These are phyloP conservation scores for Xenopus tropicalis DNA, from an alignment of 2,113 vertebrate genomes.

Conservation along the genomic window DNA sequence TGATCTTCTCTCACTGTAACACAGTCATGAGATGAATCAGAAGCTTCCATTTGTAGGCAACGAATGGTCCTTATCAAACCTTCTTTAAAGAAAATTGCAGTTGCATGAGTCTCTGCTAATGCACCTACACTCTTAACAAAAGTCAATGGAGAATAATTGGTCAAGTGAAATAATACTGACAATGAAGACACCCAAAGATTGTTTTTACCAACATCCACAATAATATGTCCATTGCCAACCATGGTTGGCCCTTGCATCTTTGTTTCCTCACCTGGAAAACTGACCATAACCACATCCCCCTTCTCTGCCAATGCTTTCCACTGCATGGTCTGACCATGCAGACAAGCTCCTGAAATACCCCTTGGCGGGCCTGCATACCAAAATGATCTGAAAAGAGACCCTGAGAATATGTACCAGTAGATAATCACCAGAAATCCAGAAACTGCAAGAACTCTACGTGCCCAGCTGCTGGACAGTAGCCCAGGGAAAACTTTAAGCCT, in stretches of 20 bases:
- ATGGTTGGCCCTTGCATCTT: slow-evolving; percentile 69
- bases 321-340: slow-evolving; percentile 71
- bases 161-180: slow-evolving; percentile 65
- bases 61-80: slow-evolving; percentile 76
- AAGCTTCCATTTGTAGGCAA: slow-evolving; percentile 63
- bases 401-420: slow-evolving; percentile 80
- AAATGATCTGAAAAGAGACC: slow-evolving; percentile 62
- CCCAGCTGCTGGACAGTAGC: slow-evolving; percentile 92
- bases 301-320: slow-evolving; percentile 68
- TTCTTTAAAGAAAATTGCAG: slow-evolving; percentile 73
- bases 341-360: slow-evolving; percentile 70
- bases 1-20: slow-evolving; percentile 84
- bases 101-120: slow-evolving; percentile 64
- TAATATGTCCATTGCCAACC: slow-evolving; percentile 81
- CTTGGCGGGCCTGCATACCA: slow-evolving; percentile 59
- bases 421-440: slow-evolving; percentile 73
- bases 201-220: slow-evolving; percentile 75
- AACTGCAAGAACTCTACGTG: slow-evolving; percentile 75
- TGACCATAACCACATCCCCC: slow-evolving; percentile 59
- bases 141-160: slow-evolving; percentile 71
- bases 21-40: slow-evolving; percentile 69
- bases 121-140: slow-evolving; percentile 63
- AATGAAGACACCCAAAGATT: slow-evolving; percentile 79
- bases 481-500: slow-evolving; percentile 89
- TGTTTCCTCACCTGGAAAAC: slow-evolving; percentile 46